Evolutionary conservation across 2,113 vertebrate species (phyloP).

Genomic region (Notothenia rossii): DNA sequence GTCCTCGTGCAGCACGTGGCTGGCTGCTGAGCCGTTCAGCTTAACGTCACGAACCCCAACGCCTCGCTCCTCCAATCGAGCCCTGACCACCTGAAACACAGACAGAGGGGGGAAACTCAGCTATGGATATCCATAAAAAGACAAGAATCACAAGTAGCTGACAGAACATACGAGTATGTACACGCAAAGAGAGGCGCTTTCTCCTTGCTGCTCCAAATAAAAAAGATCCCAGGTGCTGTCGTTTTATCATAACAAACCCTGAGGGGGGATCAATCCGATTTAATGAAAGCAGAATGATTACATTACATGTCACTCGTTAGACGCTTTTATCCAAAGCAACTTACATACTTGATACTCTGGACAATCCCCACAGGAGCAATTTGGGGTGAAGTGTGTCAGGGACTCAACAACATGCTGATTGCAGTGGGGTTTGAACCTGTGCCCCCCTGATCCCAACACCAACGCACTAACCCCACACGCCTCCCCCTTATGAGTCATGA

Average conservation of each 20-base stretch:
- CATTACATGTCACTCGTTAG: no score
- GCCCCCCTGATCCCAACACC: no score
- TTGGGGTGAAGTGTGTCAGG: no score
- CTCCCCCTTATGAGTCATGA: no score
- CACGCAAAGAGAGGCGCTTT: slow-evolving; percentile 1
- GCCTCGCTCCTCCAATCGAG: slow-evolving; percentile 90
- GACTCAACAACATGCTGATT: no score
- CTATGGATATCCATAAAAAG: neutral
- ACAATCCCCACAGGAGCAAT: no score
- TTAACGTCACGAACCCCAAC: slow-evolving; percentile 87
- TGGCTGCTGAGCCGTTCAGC: slow-evolving; percentile 94
- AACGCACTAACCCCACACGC: no score
- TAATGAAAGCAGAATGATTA: neutral
- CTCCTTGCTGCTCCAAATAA: neutral
- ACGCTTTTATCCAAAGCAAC: no score
- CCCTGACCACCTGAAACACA: slow-evolving; percentile 88
- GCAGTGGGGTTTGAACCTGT: no score
- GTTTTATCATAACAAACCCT: slow-evolving; percentile 1
- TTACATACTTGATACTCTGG: no score
- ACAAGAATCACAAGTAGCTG: slow-evolving; percentile 17
- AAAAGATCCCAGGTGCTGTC: neutral
- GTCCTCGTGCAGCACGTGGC: slow-evolving; percentile 92
- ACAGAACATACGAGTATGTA: slow-evolving; percentile 10
- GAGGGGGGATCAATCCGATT: neutral
- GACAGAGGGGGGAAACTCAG: slow-evolving; percentile 22